phyloP scores from a whole-genome alignment of 2,113 vertebrate genomes.

The Clupea harengus region DNA sequence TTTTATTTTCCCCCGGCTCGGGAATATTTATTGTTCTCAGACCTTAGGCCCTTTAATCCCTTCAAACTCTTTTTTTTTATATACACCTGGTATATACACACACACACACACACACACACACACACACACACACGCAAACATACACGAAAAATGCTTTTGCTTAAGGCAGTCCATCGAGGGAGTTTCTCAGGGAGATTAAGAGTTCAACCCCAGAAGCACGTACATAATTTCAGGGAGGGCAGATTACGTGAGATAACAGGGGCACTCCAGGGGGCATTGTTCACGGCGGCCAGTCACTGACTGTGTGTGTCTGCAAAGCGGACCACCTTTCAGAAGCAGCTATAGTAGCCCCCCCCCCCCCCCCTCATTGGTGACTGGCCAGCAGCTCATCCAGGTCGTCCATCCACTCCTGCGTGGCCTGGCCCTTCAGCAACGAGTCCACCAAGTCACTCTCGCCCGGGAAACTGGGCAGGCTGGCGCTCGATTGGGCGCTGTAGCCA shows the following conservation, averaged over 20 bases:
- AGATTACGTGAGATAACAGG: background rate
- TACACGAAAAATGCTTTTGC: slow-evolving; percentile 11
- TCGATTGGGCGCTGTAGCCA: slow-evolving; percentile 77
- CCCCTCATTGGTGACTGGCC: slow-evolving; percentile 78
- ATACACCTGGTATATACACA: slow-evolving; percentile 43
- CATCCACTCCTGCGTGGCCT: slow-evolving; percentile 97
- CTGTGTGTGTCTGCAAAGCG: background rate
- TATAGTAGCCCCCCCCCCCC: background rate
- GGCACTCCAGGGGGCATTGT: background rate
- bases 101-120: slow-evolving; percentile 47
- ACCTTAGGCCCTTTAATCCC: slow-evolving; percentile 75
- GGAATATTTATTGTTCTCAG: slow-evolving; percentile 56
- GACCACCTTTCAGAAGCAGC: background rate
- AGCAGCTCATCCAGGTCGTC: slow-evolving; percentile 91
- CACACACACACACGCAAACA: background rate
- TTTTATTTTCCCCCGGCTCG: slow-evolving; percentile 29
- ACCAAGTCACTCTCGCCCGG: slow-evolving; percentile 88
- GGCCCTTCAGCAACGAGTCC: slow-evolving; percentile 91
- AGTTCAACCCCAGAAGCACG: background rate
- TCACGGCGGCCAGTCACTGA: slow-evolving; percentile 22
- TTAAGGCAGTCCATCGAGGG: background rate
- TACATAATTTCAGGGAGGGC: background rate
- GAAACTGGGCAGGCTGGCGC: slow-evolving; percentile 74
- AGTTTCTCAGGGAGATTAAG: background rate
- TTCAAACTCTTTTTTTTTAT: slow-evolving; percentile 59